These are phyloP conservation scores for Penelope pileata DNA, from an alignment of 2,113 vertebrate genomes.

Conservation along the genomic window DNA sequence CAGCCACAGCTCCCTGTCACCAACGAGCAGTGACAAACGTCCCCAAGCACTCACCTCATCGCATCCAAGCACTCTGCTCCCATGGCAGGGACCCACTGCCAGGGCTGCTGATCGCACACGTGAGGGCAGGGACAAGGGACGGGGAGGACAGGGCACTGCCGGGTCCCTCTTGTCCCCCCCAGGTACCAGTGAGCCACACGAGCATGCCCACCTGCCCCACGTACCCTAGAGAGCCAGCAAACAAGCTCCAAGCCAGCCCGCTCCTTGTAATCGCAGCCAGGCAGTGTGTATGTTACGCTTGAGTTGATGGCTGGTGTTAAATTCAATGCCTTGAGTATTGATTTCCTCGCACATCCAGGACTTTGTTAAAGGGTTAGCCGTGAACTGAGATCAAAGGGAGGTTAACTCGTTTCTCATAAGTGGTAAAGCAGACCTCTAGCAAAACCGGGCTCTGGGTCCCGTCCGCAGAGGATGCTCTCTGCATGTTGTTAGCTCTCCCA, in stretches of 20 bases:
- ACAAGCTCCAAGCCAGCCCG: conserved; percentile 47
- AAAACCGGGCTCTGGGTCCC: conserved; percentile 15
- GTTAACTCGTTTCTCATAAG: conserved; percentile 74
- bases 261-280: conserved; percentile 63
- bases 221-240: conserved; percentile 62
- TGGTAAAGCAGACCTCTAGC: conserved; percentile 70
- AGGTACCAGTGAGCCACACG: background rate
- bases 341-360: conserved; percentile 73
- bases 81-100: background rate
- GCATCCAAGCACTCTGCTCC: background rate
- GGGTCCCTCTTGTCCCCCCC: background rate
- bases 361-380: conserved; percentile 75
- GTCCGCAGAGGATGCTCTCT: conserved; percentile 48
- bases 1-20: background rate
- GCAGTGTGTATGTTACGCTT: conserved; percentile 69
- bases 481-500: conserved; percentile 24
- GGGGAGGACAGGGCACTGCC: background rate
- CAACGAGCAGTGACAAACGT: background rate
- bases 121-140: background rate
- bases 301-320: conserved; percentile 73
- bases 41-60: background rate
- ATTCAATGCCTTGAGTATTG: conserved; percentile 76
- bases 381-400: conserved; percentile 76
- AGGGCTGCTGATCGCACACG: background rate
- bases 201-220: background rate